Percentiles rank a stretch among this genome's conserved stretches.
Evolutionary conservation across 2,797 vertebrate genomes (phyloP).

Genomic region (Microchirus variegatus): DNA sequence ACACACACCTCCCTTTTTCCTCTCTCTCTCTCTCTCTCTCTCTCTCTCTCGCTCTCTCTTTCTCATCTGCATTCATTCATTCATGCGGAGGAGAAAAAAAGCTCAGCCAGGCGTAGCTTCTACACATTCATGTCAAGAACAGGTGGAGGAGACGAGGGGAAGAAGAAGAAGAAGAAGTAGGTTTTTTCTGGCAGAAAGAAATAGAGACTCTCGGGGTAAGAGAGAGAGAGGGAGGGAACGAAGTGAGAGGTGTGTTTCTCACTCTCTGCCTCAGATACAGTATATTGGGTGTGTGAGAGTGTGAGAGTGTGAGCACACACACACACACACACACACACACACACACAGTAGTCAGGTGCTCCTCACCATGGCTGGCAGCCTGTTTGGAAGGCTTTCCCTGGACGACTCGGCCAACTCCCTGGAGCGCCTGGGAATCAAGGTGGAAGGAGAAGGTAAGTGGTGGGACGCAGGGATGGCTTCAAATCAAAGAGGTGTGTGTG

Average conservation of each 20-base stretch:
- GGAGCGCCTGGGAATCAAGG: slow-evolving; percentile 73
- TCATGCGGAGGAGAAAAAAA: slow-evolving; percentile 65
- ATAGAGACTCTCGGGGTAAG: slow-evolving; percentile 36
- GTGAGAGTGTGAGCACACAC: slow-evolving; percentile 64
- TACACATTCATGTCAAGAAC: slow-evolving; percentile 57
- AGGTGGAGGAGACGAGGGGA: slow-evolving; percentile 64
- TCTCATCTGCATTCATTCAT: slow-evolving; percentile 71
- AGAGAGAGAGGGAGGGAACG: slow-evolving; percentile 28
- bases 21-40: too few relatives aligned
- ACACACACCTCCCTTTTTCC: slow-evolving; percentile 14
- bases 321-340: too few relatives aligned
- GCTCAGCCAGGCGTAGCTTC: slow-evolving; percentile 75
- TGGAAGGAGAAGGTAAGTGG: slow-evolving; percentile 73
- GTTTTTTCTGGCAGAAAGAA: slow-evolving; percentile 27
- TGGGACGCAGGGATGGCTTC: neutral
- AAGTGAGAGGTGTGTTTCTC: slow-evolving; percentile 44
- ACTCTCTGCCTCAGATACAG: slow-evolving; percentile 47
- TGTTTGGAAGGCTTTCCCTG: slow-evolving; percentile 79
- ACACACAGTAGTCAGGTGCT: slow-evolving; percentile 60
- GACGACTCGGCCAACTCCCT: slow-evolving; percentile 80
- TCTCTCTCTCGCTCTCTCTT: too few relatives aligned
- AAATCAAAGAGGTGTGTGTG: neutral
- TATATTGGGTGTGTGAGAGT: slow-evolving; percentile 69
- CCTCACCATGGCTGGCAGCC: slow-evolving; percentile 78
- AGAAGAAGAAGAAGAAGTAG: slow-evolving; percentile 39